phyloP scores from a whole-genome alignment of 2,888 invertebrate species.

The Ormyrus labotus region DNA sequence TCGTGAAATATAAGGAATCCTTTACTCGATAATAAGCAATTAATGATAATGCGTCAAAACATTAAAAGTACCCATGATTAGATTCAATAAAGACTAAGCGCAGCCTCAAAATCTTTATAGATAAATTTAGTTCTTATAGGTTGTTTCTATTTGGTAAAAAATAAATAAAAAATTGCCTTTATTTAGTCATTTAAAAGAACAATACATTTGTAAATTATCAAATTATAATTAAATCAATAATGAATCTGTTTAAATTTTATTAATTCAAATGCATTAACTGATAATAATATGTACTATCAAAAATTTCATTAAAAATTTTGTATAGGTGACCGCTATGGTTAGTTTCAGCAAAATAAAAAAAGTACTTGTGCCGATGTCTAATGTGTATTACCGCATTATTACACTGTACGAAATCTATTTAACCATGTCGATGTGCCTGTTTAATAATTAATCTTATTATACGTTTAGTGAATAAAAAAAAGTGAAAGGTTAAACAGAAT shows the following conservation, averaged over 20 bases:
- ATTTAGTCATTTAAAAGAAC: not conserved
- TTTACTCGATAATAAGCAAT: slow-evolving; percentile 56
- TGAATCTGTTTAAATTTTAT: too few relatives aligned
- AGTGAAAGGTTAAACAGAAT: slow-evolving; percentile 54
- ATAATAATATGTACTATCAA: not conserved
- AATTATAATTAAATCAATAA: not conserved
- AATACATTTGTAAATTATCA: not conserved
- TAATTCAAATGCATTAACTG: too few relatives aligned
- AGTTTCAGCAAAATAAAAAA: slow-evolving; percentile 20
- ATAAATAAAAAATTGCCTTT: not conserved
- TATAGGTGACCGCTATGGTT: not conserved
- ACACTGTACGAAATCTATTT: slow-evolving; percentile 64
- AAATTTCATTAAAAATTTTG: slow-evolving; percentile 2
- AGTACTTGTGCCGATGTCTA: slow-evolving; percentile 52
- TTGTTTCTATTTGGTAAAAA: not conserved
- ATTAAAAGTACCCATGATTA: slow-evolving; percentile 33
- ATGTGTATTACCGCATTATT: slow-evolving; percentile 57
- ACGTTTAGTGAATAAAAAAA: slow-evolving; percentile 57
- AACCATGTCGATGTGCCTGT: slow-evolving; percentile 75
- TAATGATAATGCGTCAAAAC: slow-evolving; percentile 50
- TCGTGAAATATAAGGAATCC: slow-evolving; percentile 50
- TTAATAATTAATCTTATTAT: slow-evolving; percentile 70
- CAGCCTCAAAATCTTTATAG: slow-evolving; percentile 1
- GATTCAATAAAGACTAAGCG: slow-evolving; percentile 9
- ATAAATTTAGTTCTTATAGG: not conserved